Conservation (phyloP, 1,140 invertebrate genomes). For the Heliothis subflexa region DNA sequence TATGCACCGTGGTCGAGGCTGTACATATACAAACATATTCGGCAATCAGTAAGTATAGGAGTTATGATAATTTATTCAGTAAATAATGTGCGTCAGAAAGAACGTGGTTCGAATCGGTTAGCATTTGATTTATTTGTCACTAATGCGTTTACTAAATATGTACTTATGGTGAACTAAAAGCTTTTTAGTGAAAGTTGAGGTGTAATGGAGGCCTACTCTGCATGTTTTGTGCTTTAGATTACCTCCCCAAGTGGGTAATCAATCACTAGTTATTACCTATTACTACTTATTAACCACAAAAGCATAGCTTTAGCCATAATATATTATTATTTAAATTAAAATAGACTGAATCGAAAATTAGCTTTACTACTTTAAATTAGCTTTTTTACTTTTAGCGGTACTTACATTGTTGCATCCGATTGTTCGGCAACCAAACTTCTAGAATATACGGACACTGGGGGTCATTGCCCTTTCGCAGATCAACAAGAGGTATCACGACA, state of each 20-base stretch:
- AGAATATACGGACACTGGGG: conserved; percentile 75
- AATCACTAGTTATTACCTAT: no score
- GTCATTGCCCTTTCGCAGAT: conserved; percentile 73
- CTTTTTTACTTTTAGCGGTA: no score
- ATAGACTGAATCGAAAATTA: no score
- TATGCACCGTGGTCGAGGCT: conserved; percentile 55
- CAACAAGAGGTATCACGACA: conserved; percentile 69
- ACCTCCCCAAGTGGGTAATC: no score
- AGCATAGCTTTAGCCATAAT: neutral
- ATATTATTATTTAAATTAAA: no score
- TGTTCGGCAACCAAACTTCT: conserved; percentile 74
- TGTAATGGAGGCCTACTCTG: neutral
- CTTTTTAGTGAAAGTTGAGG: neutral
- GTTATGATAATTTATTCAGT: conserved; percentile 12
- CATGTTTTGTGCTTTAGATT: no score
- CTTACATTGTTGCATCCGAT: conserved; percentile 21
- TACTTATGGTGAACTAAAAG: neutral
- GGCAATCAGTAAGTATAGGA: neutral
- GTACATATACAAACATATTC: conserved; percentile 33
- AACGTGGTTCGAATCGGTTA: neutral
- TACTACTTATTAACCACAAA: neutral
- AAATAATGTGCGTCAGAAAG: conserved; percentile 7
- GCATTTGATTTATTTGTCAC: neutral
- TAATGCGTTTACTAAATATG: no score
- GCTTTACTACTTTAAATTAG: no score